Evolutionary conservation across 35 echinoderm and acorn worm species (phyloP), one percentile per base, ranked within the genome.

Genomic region (Heliocidaris erythrogramma): DNA sequence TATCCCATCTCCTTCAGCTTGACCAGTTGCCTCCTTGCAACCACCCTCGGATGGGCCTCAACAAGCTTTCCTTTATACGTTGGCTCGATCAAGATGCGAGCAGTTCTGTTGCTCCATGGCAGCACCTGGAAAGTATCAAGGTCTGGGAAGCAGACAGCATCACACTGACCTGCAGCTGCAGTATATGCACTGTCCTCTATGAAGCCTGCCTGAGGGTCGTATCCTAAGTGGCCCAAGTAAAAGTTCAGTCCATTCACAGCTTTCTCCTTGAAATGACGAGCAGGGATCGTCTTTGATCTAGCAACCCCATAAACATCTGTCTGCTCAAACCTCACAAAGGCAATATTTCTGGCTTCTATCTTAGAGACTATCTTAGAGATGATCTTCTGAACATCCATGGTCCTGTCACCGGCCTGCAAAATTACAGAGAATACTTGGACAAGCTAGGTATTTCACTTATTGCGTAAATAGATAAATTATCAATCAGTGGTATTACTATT

Each of bases 281-380:
- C 95, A 2, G 95, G 97, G 27, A 97, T 92, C n/a, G 88, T 94
- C 49, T 95, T 96, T 30, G 86, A 96, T 30, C 95, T 87, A 2
- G 95, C 59, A 49, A 95, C 87, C 9, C 97, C 97, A 59, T 96
- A 95, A 12, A 95, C 13, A 65, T 97, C 97, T n/a, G 93, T 91
- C 18, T 94, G 61, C 61, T 97, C 96, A 91, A 97, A 97, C 30
- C 97, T 30, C 4, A 97, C 97, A 21, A 94, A 96, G 32, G 96
- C 88, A 29, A 97, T 96, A 31, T 96, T 60, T 21, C 90, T 49
- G 2, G 48, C 71, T 31, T 96, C 90, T 16, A 97, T 86, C 24
- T n/a, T n/a, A n/a, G n/a, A n/a, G n/a, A 30, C 18, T n/a, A n/a
- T n/a, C n/a, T n/a, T n/a, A n/a, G 52, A 88, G 14, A 96, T 49